Percentiles rank a stretch among this genome's conserved stretches.
These are phyloP conservation scores for Chalcis sispes DNA, from an alignment of 2,888 invertebrate genomes.

Conservation along the genomic window DNA sequence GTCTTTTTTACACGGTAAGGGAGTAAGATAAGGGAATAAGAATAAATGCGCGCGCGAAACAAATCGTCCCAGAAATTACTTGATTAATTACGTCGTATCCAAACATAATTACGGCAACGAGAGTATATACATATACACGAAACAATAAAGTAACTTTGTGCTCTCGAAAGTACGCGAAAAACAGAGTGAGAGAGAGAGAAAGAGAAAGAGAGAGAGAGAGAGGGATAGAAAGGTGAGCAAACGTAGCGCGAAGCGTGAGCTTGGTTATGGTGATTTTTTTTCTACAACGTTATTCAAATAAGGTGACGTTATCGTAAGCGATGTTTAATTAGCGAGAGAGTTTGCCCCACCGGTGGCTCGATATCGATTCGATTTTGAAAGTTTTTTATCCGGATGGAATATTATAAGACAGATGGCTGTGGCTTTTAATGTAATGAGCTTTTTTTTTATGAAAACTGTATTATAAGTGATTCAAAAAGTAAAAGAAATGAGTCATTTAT, in stretches of 20 bases:
- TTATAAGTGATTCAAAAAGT: too few species aligned
- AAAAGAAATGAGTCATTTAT: too few species aligned
- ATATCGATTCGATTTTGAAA: too few species aligned
- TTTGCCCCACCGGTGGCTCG: neutral
- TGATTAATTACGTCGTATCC: slow-evolving; percentile 55
- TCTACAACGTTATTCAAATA: slow-evolving; percentile 16
- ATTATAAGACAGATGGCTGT: too few species aligned
- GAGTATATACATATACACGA: neutral
- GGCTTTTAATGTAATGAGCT: neutral
- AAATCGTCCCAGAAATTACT: slow-evolving; percentile 48
- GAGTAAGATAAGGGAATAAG: neutral
- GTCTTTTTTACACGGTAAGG: slow-evolving; percentile 25
- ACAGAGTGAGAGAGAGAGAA: too few species aligned
- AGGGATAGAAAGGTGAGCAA: neutral
- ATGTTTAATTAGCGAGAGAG: slow-evolving; percentile 2
- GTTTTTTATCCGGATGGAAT: too few species aligned
- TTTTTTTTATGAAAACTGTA: too few species aligned
- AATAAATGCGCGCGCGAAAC: slow-evolving; percentile 15
- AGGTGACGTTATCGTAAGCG: neutral
- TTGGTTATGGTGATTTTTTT: neutral
- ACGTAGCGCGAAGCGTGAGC: too few species aligned
- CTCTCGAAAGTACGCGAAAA: too few species aligned
- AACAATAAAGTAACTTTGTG: neutral
- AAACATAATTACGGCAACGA: slow-evolving; percentile 30
- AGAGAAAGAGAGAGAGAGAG: too few species aligned